Base-by-base conservation (phyloP, 1,140 invertebrate species). In the Carposina sasakii region DNA sequence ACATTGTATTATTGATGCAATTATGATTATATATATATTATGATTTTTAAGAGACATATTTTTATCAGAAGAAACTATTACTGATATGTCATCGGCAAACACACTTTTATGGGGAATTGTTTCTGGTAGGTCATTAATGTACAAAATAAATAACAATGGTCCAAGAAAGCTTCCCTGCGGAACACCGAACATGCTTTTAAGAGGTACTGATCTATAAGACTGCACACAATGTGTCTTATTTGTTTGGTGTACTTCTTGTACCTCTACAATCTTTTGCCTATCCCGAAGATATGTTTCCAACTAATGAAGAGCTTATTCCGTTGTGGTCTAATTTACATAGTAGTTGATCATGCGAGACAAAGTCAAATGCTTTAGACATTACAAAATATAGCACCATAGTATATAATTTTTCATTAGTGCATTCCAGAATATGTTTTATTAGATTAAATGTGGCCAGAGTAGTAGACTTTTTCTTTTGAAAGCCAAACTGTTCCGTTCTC, bases 281-380 rank as follows among this genome's bases (percentile, higher is more conserved):
- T 44, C n/a, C 10, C 12, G 1, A 2, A 44, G n/a, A 31, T 44
- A 44, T 16, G 15, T 44, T 44, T 26, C 21, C 8, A 44, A 12
- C 23, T 15, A 44, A 8, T 28, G 3, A 17, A 16, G 3, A 2
- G 16, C 26, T 44, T 16, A 50, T 22, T 13, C 48, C 40, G 19
- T 50, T 43, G 13, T 24, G 23, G 9, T 50, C 39, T 23, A 42
- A 24, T 26, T 50, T 50, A 2, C 12, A 12, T 16, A 50, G 24
- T n/a, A 50, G 24, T 3, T 36, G 5, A 2, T 22, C 23, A 24
- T 49, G 47, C 8, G 19, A 30, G 5, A 49, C 47, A 13, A 22
- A 40, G 30, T 49, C 47, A 13, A 50, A 50, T 9, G 48, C 48
- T 43, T 50, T 50, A 3, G 19, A 23, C 41, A 50, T 43, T n/a